phyloP scores from a whole-genome alignment of 2,797 vertebrate genomes.

The Leuciscus waleckii region DNA sequence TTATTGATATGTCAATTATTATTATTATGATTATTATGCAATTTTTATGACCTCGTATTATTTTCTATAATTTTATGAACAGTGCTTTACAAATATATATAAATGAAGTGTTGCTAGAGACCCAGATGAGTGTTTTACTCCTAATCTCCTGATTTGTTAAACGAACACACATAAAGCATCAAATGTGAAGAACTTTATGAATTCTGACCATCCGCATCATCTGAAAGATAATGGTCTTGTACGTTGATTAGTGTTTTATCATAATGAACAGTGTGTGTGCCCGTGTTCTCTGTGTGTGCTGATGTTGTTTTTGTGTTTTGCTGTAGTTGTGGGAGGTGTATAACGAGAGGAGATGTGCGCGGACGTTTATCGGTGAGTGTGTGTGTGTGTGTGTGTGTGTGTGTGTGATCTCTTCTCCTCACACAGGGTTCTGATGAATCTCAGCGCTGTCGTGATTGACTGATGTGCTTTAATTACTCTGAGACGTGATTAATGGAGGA shows the following conservation, averaged over 20 bases:
- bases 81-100: background rate
- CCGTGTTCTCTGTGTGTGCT: background rate
- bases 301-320: conserved; percentile 20
- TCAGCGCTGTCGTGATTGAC: background rate
- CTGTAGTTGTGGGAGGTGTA: conserved; percentile 96
- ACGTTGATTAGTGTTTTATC: rapidly evolving
- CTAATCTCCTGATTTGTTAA: no score
- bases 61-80: background rate
- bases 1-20: background rate
- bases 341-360: conserved; percentile 89
- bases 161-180: no score
- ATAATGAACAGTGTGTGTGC: background rate
- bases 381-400: conserved; percentile 7
- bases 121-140: background rate
- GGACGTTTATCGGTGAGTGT: conserved; percentile 94
- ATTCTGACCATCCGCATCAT: background rate
- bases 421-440: background rate
- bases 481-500: background rate
- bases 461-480: background rate
- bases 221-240: background rate
- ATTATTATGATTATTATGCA: background rate
- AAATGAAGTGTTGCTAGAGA: background rate
- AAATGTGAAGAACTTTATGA: no score
- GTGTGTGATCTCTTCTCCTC: no score
- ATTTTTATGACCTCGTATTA: background rate